Evolutionary conservation across 2,888 invertebrate genomes (phyloP).

Genomic region (Thymelicus lineola): DNA sequence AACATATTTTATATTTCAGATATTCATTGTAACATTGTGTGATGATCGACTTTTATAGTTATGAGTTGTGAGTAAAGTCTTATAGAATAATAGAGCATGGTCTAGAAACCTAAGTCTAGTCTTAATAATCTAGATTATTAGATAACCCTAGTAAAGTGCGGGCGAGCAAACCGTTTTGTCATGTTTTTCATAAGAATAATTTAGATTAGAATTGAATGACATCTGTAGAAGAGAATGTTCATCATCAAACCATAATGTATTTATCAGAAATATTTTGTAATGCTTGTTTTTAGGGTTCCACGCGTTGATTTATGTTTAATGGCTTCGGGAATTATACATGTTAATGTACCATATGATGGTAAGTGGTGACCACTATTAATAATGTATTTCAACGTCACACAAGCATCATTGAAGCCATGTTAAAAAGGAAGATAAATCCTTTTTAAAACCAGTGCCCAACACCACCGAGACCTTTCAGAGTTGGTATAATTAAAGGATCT

Average conservation of each 20-base stretch:
- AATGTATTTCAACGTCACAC: too few relatives aligned
- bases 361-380: background rate
- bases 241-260: conserved; percentile 3
- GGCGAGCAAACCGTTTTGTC: conserved; percentile 27
- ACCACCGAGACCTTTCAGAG: too few relatives aligned
- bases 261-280: background rate
- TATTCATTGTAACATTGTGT: background rate
- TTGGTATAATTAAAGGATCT: too few relatives aligned
- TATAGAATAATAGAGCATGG: conserved; percentile 34
- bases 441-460: too few relatives aligned
- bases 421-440: too few relatives aligned
- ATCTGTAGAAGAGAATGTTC: conserved; percentile 23
- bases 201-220: conserved; percentile 31
- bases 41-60: background rate
- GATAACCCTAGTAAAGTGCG: conserved; percentile 28
- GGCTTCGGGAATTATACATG: too few relatives aligned
- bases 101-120: conserved; percentile 33
- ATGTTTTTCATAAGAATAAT: conserved; percentile 16
- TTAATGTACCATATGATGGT: too few relatives aligned
- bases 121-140: conserved; percentile 30
- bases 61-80: conserved; percentile 11
- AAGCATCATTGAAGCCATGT: too few relatives aligned
- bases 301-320: background rate
- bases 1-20: conserved; percentile 3
- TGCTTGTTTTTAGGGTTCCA: conserved; percentile 1